phyloP scores from a whole-genome alignment of 2,888 invertebrate genomes.

The Patella pellucida region DNA sequence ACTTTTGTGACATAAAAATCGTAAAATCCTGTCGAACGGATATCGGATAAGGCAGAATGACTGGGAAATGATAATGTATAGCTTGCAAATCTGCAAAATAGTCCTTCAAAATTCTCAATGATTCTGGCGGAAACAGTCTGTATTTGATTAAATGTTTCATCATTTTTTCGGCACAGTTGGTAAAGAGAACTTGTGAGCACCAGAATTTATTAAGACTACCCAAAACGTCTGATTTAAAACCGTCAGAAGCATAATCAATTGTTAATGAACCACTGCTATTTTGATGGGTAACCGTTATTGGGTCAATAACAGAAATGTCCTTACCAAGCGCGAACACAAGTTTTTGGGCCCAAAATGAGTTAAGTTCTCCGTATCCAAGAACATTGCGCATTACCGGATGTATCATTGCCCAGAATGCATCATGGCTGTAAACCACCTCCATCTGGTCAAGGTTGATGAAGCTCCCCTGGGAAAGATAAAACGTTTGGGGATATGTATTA shows the following conservation, averaged over 20 bases:
- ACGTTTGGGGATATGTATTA: background rate
- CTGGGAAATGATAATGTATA: background rate
- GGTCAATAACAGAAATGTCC: background rate
- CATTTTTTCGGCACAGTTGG: background rate
- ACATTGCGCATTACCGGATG: background rate
- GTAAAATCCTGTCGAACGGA: background rate
- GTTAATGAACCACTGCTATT: background rate
- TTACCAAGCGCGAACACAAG: background rate
- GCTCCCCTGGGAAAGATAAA: background rate
- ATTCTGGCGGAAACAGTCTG: background rate
- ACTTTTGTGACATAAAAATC: background rate
- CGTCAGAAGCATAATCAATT: background rate
- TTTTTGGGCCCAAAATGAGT: slow-evolving; percentile 5
- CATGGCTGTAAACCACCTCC: background rate
- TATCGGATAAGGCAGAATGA: background rate
- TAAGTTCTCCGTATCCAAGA: background rate
- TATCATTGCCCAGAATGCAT: slow-evolving; percentile 11
- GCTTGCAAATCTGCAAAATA: background rate
- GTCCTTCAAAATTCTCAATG: background rate
- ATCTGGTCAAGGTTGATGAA: background rate
- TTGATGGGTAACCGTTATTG: background rate
- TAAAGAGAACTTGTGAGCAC: background rate
- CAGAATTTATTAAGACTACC: background rate
- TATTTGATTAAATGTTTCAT: background rate
- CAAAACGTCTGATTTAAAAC: background rate